phyloP scores from a whole-genome alignment of 37 sponge, comb jelly and placozoan species.

The Amphimedon queenslandica region DNA sequence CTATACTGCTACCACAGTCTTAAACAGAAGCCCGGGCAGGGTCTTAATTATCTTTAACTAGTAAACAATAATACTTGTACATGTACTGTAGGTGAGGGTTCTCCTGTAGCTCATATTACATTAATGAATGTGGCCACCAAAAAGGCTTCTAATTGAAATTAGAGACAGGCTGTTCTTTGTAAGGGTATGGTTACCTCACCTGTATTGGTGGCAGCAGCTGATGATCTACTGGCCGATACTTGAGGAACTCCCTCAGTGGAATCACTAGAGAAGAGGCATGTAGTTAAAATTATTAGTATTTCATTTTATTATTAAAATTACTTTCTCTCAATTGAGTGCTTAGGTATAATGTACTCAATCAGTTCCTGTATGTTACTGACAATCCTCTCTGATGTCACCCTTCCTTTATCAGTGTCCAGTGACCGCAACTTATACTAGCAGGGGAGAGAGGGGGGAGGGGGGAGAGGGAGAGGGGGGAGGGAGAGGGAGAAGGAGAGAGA shows the following conservation, averaged over 20 bases:
- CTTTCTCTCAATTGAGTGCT: slow-evolving; percentile 17
- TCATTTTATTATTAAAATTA: neutral
- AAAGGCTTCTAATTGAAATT: neutral
- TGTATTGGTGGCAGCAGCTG: neutral
- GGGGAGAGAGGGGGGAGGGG: neutral
- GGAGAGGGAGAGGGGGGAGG: no score
- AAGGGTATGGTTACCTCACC: no score
- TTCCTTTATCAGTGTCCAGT: slow-evolving; percentile 31
- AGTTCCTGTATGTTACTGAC: slow-evolving; percentile 20
- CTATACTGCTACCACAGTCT: no score
- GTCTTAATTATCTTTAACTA: no score
- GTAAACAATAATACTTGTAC: no score
- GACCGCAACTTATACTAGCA: slow-evolving; percentile 8
- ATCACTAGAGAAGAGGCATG: neutral
- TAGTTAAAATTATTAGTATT: no score
- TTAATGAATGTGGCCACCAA: neutral
- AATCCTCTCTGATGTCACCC: slow-evolving; percentile 31
- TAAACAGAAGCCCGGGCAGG: no score
- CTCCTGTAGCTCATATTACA: no score
- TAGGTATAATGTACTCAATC: slow-evolving; percentile 25
- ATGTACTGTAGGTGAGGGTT: no score
- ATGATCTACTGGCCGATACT: neutral
- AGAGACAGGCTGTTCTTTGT: no score
- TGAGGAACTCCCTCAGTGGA: neutral
- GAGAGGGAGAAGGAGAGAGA: no score